Percentiles rank a stretch among this genome's conserved stretches.
Evolutionary conservation across 2,797 vertebrate genomes (phyloP).

Genomic region (Lithobates pipiens): DNA sequence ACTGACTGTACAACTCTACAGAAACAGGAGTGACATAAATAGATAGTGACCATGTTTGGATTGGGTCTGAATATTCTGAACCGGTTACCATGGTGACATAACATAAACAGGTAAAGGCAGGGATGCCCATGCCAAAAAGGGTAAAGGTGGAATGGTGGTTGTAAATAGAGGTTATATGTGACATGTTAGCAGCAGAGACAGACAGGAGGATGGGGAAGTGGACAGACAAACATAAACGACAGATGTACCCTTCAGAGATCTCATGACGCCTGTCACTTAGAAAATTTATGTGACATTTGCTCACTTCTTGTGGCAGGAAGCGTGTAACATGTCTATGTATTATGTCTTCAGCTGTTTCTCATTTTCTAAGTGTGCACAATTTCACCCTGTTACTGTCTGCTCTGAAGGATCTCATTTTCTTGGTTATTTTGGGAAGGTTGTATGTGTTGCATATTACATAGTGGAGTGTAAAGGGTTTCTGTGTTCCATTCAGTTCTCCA

Average conservation of each 20-base stretch:
- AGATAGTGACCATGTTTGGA: conserved; percentile 8
- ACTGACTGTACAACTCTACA: neutral
- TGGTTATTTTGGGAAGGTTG: conserved; percentile 15
- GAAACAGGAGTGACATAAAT: neutral
- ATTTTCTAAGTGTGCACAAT: neutral
- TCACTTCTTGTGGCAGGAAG: neutral
- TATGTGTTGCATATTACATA: neutral
- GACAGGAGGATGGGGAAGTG: neutral
- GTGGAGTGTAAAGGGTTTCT: neutral
- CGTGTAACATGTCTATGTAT: neutral
- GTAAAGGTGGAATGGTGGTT: conserved; percentile 4
- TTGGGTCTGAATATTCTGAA: conserved; percentile 1
- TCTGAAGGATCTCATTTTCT: neutral
- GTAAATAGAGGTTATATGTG: conserved; percentile 12
- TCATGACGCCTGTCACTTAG: conserved; percentile 22
- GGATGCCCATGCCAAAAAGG: neutral
- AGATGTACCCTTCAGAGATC: conserved; percentile 4
- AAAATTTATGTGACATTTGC: conserved; percentile 13
- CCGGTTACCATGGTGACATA: conserved; percentile 1
- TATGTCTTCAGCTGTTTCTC: conserved; percentile 18
- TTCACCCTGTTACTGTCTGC: neutral
- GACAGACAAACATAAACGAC: neutral
- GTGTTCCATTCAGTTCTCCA: no score
- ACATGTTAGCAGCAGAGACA: conserved; percentile 8
- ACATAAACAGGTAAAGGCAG: neutral